Percentiles rank a stretch among this genome's conserved stretches.
Evolutionary conservation across 1,140 invertebrate genomes (phyloP).

Genomic region (Temnothorax curvispinosus): DNA sequence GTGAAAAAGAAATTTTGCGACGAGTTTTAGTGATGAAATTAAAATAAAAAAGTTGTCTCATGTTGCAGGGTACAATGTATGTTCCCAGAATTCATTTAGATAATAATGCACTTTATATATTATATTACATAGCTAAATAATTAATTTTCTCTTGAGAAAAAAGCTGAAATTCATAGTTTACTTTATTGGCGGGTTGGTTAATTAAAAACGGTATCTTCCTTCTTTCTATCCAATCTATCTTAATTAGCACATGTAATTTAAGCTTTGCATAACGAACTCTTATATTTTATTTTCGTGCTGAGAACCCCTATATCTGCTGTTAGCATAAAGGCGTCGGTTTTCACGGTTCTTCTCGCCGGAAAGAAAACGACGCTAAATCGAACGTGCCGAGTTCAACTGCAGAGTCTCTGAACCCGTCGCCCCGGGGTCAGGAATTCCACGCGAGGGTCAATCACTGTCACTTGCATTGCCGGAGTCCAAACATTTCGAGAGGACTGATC

Average conservation of each 20-base stretch:
- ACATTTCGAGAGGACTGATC: conserved; percentile 42
- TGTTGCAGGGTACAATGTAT: not conserved
- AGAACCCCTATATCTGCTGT: not conserved
- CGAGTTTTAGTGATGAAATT: not conserved
- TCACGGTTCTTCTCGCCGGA: conserved; percentile 5
- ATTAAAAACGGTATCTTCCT: not conserved
- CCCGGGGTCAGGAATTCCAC: conserved; percentile 67
- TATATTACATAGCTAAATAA: not conserved
- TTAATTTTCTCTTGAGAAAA: conserved; percentile 22
- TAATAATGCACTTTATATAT: not conserved
- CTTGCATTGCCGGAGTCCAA: conserved; percentile 51
- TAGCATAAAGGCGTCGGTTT: conserved; percentile 17
- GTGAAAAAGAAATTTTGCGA: not conserved
- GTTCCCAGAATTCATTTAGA: not conserved
- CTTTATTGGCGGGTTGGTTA: not conserved
- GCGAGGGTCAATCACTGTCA: conserved; percentile 71
- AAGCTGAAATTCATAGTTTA: not conserved
- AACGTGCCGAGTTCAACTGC: conserved; percentile 61
- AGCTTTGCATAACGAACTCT: conserved; percentile 26
- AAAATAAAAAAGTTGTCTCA: conserved; percentile 3
- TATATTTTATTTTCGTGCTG: conserved; percentile 31
- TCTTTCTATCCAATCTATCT: not conserved
- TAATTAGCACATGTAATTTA: conserved; percentile 25
- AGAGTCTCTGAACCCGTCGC: conserved; percentile 44
- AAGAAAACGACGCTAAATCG: conserved; percentile 59